phyloP scores from a whole-genome alignment of 2,888 invertebrate species.

The Deilephila elpenor region DNA sequence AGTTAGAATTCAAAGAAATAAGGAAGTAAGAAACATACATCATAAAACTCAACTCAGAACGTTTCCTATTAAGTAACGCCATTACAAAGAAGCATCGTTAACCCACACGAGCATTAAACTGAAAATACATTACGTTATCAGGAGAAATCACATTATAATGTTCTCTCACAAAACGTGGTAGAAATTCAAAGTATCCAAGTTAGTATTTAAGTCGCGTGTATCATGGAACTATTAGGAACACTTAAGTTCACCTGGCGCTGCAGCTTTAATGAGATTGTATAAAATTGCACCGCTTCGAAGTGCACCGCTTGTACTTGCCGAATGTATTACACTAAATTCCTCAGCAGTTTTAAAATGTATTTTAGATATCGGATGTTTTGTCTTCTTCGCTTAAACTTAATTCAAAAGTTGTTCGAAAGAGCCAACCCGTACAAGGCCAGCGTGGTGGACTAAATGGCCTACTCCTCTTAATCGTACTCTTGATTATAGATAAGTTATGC shows the following conservation, averaged over 20 bases:
- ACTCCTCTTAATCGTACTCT: too few species aligned
- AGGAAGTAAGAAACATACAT: not conserved
- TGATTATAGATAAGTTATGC: too few species aligned
- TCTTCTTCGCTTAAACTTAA: too few species aligned
- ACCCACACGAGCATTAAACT: too few species aligned
- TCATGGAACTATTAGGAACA: conserved; percentile 42
- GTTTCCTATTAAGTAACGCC: too few species aligned
- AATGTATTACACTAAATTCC: conserved; percentile 29
- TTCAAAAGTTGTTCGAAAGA: too few species aligned
- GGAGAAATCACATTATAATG: not conserved
- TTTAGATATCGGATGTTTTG: too few species aligned
- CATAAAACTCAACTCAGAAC: too few species aligned
- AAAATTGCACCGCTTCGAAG: conserved; percentile 32
- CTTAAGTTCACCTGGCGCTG: conserved; percentile 34
- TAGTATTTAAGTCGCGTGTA: conserved; percentile 11
- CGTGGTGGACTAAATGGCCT: too few species aligned
- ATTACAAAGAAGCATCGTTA: too few species aligned
- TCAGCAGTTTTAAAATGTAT: too few species aligned
- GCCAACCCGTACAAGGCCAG: too few species aligned
- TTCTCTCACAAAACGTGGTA: not conserved
- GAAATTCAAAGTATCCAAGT: not conserved
- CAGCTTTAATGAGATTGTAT: conserved; percentile 36
- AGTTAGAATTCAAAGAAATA: not conserved
- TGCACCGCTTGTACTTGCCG: conserved; percentile 29
- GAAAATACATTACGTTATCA: not conserved